phyloP scores from a whole-genome alignment of 2,797 vertebrate genomes.

The Aldrovandia affinis region DNA sequence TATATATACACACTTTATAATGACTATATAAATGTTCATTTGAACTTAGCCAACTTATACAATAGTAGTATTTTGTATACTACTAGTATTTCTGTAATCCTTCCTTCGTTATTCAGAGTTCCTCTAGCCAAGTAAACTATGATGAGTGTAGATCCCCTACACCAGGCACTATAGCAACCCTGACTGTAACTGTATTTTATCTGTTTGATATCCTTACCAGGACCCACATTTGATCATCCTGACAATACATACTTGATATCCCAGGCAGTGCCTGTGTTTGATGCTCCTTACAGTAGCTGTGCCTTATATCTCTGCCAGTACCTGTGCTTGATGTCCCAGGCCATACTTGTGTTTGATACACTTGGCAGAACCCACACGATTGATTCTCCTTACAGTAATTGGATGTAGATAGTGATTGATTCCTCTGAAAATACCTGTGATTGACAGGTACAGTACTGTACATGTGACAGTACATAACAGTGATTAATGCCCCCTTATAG shows the following conservation, averaged over 20 bases:
- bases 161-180: neutral
- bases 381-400: neutral
- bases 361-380: neutral
- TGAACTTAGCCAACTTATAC: too few species aligned
- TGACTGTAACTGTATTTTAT: neutral
- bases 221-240: too few species aligned
- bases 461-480: neutral
- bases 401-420: neutral
- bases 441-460: neutral
- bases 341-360: neutral
- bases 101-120: too few species aligned
- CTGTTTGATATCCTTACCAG: neutral
- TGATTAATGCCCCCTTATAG: too few species aligned
- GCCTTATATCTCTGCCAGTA: neutral
- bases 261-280: neutral
- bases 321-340: neutral
- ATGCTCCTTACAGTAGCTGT: neutral
- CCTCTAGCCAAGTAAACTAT: too few species aligned
- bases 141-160: neutral
- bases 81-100: too few species aligned
- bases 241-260: too few species aligned
- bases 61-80: too few species aligned
- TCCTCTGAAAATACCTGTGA: neutral
- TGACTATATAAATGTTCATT: too few species aligned
- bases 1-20: too few species aligned